Conservation (phyloP, 1,140 invertebrate species). For the Drosophila novamexicana region DNA sequence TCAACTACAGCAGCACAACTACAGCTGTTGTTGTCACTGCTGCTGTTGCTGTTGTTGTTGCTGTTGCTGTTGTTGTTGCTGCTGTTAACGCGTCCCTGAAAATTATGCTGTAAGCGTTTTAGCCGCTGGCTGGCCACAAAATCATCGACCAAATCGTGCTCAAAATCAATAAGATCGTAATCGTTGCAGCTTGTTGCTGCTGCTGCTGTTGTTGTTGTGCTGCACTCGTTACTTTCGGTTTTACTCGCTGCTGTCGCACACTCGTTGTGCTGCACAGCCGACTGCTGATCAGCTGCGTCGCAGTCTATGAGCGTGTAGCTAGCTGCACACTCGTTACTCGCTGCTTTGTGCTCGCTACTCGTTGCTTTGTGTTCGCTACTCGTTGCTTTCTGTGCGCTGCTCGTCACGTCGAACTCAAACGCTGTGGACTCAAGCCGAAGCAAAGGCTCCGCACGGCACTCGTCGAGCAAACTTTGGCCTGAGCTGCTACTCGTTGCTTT, state of each 20-base stretch:
- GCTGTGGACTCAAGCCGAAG: too few species aligned
- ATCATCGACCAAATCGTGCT: conserved; percentile 65
- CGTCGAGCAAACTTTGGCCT: too few species aligned
- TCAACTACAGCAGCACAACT: conserved; percentile 45
- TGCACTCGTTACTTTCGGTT: conserved; percentile 20
- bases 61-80: conserved; percentile 31
- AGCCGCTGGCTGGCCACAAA: conserved; percentile 79
- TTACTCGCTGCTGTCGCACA: neutral
- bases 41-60: conserved; percentile 38
- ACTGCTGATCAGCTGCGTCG: conserved; percentile 37
- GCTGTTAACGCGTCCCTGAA: conserved; percentile 77
- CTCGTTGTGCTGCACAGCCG: neutral
- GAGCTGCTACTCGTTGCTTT: neutral
- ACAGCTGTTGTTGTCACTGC: conserved; percentile 33
- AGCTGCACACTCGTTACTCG: conserved; percentile 5
- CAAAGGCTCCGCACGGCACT: too few species aligned
- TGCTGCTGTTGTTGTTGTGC: neutral
- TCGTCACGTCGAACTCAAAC: neutral
- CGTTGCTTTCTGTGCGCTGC: conserved; percentile 4
- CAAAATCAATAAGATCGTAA: conserved; percentile 75
- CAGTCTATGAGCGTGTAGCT: conserved; percentile 48
- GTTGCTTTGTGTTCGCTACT: conserved; percentile 10
- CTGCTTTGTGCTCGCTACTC: neutral
- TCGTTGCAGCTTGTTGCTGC: conserved; percentile 66
- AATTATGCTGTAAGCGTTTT: conserved; percentile 78